A percentile compares a stretch with the other conserved stretches of the same genome.
These are phyloP conservation scores for Thamnaconus septentrionalis DNA, from an alignment of 2,113 vertebrate species.

Conservation along the genomic window DNA sequence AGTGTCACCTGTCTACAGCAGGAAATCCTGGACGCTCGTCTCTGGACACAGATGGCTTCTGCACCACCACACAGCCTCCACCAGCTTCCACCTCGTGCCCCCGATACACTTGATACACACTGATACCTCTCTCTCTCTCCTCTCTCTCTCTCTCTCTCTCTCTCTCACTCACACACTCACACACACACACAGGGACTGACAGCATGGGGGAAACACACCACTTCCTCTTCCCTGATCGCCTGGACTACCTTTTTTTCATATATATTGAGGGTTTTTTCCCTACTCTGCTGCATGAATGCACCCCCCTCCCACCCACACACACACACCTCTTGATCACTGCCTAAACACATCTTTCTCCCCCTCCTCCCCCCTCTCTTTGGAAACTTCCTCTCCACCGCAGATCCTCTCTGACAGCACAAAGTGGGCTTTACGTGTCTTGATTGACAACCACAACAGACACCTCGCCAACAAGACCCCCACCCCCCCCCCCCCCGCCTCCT, in stretches of 20 bases:
- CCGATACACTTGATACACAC: conserved; percentile 67
- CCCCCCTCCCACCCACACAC: neutral
- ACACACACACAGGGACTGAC: too few species aligned
- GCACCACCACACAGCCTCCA: conserved; percentile 69
- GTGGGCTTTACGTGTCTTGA: conserved; percentile 72
- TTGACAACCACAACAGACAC: conserved; percentile 81
- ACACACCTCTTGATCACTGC: conserved; percentile 51
- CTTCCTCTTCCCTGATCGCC: conserved; percentile 10
- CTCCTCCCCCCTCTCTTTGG: conserved; percentile 55
- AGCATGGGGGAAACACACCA: conserved; percentile 6
- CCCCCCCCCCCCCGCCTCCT: conserved; percentile 18
- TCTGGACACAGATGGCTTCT: conserved; percentile 86
- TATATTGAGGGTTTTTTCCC: conserved; percentile 11
- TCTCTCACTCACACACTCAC: neutral
- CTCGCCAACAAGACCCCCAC: conserved; percentile 8
- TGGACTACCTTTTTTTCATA: conserved; percentile 42
- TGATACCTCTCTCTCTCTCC: conserved; percentile 28
- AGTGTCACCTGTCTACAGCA: conserved; percentile 94
- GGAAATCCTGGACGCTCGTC: conserved; percentile 80
- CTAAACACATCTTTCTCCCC: conserved; percentile 76
- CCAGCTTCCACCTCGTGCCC: conserved; percentile 79
- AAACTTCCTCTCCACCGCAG: conserved; percentile 62
- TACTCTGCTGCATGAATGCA: conserved; percentile 10
- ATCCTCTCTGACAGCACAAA: conserved; percentile 74
- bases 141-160: neutral